A percentile compares a stretch with the other conserved stretches of the same genome.
Conservation (phyloP, 2,888 invertebrate species). For the Aspidiotus destructor region DNA sequence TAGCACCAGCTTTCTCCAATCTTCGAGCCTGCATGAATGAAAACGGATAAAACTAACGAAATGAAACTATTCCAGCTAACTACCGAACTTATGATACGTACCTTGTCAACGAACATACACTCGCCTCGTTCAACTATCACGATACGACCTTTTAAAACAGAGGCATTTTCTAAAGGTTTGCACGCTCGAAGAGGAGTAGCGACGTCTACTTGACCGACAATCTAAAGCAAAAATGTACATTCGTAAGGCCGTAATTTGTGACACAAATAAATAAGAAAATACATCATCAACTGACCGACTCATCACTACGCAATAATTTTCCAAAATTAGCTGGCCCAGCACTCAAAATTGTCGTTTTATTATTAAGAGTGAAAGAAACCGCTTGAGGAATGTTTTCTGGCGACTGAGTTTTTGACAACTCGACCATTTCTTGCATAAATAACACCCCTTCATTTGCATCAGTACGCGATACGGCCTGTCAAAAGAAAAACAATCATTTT, state of each 20-base stretch:
- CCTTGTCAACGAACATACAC: conserved; percentile 93
- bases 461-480: conserved; percentile 69
- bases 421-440: conserved; percentile 96
- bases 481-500: conserved; percentile 32
- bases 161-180: conserved; percentile 49
- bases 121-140: conserved; percentile 80
- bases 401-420: conserved; percentile 65
- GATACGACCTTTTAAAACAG: conserved; percentile 59
- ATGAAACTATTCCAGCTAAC: neutral
- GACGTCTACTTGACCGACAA: conserved; percentile 55
- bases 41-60: neutral
- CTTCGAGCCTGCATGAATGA: conserved; percentile 53
- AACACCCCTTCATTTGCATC: conserved; percentile 85
- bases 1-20: conserved; percentile 62
- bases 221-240: conserved; percentile 40
- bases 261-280: neutral
- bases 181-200: conserved; percentile 65
- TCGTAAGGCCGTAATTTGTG: neutral
- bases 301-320: conserved; percentile 53
- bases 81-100: conserved; percentile 38
- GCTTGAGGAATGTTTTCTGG: conserved; percentile 50
- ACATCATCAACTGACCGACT: conserved; percentile 41
- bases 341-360: conserved; percentile 45
- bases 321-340: conserved; percentile 92
- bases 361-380: conserved; percentile 45